A percentile compares a stretch with the other conserved stretches of the same genome.
Evolutionary conservation across 1,140 invertebrate species (phyloP).

Genomic region (Aphelinus atriplicis): DNA sequence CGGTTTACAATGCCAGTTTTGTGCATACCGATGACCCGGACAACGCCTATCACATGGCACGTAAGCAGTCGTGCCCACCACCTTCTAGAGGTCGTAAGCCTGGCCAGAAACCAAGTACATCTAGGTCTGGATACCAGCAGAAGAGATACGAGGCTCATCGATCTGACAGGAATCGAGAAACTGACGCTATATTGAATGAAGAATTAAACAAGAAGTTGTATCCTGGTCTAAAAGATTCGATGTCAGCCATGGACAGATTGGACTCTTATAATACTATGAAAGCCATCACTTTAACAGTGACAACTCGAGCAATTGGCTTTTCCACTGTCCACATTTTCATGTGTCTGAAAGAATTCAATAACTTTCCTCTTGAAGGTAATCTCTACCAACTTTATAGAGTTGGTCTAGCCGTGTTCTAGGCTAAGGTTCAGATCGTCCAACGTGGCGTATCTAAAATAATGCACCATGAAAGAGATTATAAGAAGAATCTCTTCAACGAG

Average conservation of each 20-base stretch:
- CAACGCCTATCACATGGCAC: too few relatives aligned
- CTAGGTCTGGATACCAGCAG: too few relatives aligned
- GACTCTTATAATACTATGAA: constrained; percentile 6
- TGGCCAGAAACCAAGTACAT: too few relatives aligned
- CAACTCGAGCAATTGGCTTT: background rate
- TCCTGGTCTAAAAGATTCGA: background rate
- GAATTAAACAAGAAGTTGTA: background rate
- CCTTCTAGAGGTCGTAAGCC: too few relatives aligned
- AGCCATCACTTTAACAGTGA: constrained; percentile 9
- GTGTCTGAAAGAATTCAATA: background rate
- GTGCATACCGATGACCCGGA: too few relatives aligned
- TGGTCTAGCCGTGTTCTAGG: background rate
- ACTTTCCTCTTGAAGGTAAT: background rate
- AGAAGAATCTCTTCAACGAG: background rate
- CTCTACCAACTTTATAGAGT: constrained; percentile 11
- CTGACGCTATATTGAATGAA: constrained; percentile 3
- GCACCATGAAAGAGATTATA: background rate
- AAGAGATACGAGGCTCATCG: too few relatives aligned
- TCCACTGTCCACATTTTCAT: constrained; percentile 5
- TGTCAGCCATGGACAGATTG: background rate
- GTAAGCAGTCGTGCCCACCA: too few relatives aligned
- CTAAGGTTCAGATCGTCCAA: background rate
- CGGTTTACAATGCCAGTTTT: too few relatives aligned
- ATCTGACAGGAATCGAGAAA: too few relatives aligned
- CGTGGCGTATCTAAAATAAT: background rate